Percentiles rank a stretch among this genome's conserved stretches.
Conservation (phyloP, 2,113 vertebrate genomes). For the Hypomesus transpacificus region DNA sequence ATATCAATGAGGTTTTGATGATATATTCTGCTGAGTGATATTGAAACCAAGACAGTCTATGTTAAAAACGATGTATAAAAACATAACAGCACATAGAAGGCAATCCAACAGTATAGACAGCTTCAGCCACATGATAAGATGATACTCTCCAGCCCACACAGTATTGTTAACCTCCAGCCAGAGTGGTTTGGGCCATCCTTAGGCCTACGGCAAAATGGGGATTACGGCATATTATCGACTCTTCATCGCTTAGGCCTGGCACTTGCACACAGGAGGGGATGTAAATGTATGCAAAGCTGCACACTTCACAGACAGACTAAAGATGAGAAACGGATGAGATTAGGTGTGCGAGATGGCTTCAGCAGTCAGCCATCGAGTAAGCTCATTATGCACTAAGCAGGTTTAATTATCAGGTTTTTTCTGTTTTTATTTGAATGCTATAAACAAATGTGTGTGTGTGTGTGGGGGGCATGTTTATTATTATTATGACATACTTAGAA, state of each 20-base stretch:
- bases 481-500: no score
- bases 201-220: constrained; percentile 7
- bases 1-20: no score
- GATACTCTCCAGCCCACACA: no score
- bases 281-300: constrained; percentile 54
- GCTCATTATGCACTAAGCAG: constrained; percentile 51
- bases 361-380: constrained; percentile 37
- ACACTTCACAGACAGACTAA: constrained; percentile 46
- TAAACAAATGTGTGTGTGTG: constrained; percentile 35
- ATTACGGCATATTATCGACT: constrained; percentile 27
- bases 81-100: no score
- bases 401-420: constrained; percentile 38
- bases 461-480: neutral
- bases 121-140: no score
- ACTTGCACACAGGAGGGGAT: constrained; percentile 24
- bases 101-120: no score
- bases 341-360: constrained; percentile 35
- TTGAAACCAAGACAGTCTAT: no score
- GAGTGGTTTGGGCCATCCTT: no score
- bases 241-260: constrained; percentile 19
- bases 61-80: no score
- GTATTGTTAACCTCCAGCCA: neutral
- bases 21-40: no score
- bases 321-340: constrained; percentile 54
- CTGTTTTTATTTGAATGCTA: constrained; percentile 25